These are phyloP conservation scores for Struthidea cinerea DNA, from an alignment of 2,113 vertebrate genomes.

Conservation along the genomic window DNA sequence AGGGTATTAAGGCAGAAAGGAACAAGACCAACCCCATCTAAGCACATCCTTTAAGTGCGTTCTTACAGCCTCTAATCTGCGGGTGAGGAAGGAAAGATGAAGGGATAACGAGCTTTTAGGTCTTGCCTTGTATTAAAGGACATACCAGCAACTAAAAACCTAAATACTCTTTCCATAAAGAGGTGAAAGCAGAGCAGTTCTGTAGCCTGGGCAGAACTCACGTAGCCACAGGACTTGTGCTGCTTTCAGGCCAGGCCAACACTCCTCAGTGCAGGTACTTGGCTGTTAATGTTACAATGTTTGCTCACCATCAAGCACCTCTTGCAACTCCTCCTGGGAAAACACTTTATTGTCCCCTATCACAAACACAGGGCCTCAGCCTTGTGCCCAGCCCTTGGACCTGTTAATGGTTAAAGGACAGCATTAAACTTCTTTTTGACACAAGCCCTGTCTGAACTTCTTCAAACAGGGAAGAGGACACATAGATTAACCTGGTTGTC, in stretches of 20 bases:
- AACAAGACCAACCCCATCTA: background rate
- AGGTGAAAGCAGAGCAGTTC: background rate
- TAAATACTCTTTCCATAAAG: background rate
- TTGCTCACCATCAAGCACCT: background rate
- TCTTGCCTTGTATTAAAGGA: background rate
- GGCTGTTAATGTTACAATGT: background rate
- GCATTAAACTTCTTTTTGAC: background rate
- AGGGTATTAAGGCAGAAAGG: background rate
- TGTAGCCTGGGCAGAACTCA: background rate
- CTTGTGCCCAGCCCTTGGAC: background rate
- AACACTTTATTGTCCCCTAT: background rate
- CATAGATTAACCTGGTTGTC: background rate
- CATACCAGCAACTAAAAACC: background rate
- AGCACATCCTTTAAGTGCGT: background rate
- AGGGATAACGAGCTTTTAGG: background rate
- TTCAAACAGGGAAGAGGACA: background rate
- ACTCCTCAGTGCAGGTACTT: background rate
- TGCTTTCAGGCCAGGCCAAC: background rate
- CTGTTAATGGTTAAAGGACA: background rate
- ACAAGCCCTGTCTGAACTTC: background rate
- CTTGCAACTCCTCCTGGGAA: background rate
- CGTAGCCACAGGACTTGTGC: rapidly evolving
- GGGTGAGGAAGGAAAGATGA: background rate
- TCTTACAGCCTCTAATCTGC: background rate
- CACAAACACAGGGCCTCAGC: background rate